A percentile compares a stretch with the other conserved stretches of the same genome.
Conservation (phyloP, 2,888 invertebrate species). For the Himalopsyche japonica region DNA sequence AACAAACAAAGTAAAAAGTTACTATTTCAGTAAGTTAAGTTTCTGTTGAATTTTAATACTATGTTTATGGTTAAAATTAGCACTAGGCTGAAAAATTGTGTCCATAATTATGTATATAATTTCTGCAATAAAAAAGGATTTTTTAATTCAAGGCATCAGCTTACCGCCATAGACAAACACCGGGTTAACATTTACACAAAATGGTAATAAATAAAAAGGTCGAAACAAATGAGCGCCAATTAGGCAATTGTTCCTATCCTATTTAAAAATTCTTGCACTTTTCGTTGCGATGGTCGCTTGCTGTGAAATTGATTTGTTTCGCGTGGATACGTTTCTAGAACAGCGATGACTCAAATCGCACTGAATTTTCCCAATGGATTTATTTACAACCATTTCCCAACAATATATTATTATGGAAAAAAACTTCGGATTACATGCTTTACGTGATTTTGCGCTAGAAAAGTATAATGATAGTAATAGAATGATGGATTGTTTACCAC, state of each 20-base stretch:
- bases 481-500: background rate
- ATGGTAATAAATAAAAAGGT: background rate
- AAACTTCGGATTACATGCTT: background rate
- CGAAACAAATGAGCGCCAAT: background rate
- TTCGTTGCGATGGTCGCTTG: background rate
- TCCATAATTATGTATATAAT: too few species aligned
- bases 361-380: background rate
- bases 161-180: background rate
- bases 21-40: too few species aligned
- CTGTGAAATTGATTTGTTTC: background rate
- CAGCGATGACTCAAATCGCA: background rate
- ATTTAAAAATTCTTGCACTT: background rate
- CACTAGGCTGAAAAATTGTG: too few species aligned
- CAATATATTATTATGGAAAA: background rate
- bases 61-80: too few species aligned
- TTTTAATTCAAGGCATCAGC: background rate
- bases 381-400: background rate
- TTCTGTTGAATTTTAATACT: too few species aligned
- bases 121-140: too few species aligned
- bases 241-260: background rate
- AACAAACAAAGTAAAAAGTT: too few species aligned
- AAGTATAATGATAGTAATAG: background rate
- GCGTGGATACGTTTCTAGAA: background rate
- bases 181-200: background rate
- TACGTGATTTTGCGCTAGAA: background rate